Percentiles rank a stretch among this genome's conserved stretches.
phyloP scores from a whole-genome alignment of 2,888 invertebrate genomes.

The Acrocera orbiculus region DNA sequence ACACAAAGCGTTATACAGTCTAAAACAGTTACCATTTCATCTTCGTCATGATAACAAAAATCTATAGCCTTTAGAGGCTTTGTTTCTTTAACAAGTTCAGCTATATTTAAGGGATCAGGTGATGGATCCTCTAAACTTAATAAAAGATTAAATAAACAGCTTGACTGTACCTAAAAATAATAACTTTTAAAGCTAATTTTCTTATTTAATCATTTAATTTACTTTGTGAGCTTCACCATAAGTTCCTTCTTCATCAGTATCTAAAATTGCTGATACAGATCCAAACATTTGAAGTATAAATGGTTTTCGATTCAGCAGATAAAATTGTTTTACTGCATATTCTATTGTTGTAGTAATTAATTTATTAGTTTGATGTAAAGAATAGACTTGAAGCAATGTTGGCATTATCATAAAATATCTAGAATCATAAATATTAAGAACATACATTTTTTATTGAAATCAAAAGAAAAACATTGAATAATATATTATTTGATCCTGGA shows the following conservation, averaged over 20 bases:
- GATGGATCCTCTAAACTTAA: slow-evolving; percentile 86
- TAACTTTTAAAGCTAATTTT: slow-evolving; percentile 4
- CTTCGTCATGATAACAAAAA: slow-evolving; percentile 97
- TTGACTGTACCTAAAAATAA: slow-evolving; percentile 56
- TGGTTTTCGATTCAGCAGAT: slow-evolving; percentile 91
- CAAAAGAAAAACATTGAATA: too few species aligned
- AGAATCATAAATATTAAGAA: slow-evolving; percentile 1
- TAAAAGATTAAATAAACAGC: slow-evolving; percentile 78
- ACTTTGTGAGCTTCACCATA: slow-evolving; percentile 88
- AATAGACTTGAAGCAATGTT: slow-evolving; percentile 87
- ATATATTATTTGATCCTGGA: too few species aligned
- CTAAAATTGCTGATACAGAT: slow-evolving; percentile 88
- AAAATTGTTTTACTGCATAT: slow-evolving; percentile 97
- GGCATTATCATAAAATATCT: slow-evolving; percentile 96
- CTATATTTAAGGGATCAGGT: slow-evolving; percentile 84
- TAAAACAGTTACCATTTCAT: slow-evolving; percentile 88
- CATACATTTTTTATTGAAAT: too few species aligned
- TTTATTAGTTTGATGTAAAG: slow-evolving; percentile 93
- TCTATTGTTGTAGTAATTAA: slow-evolving; percentile 90
- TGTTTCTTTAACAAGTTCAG: slow-evolving; percentile 77
- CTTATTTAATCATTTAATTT: slow-evolving; percentile 6
- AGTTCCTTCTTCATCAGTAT: slow-evolving; percentile 71
- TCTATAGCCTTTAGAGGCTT: slow-evolving; percentile 88
- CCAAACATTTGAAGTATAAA: slow-evolving; percentile 99
- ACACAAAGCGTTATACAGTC: slow-evolving; percentile 98